phyloP scores from a whole-genome alignment of 2,888 invertebrate genomes.

The Ptychoptera albimana region DNA sequence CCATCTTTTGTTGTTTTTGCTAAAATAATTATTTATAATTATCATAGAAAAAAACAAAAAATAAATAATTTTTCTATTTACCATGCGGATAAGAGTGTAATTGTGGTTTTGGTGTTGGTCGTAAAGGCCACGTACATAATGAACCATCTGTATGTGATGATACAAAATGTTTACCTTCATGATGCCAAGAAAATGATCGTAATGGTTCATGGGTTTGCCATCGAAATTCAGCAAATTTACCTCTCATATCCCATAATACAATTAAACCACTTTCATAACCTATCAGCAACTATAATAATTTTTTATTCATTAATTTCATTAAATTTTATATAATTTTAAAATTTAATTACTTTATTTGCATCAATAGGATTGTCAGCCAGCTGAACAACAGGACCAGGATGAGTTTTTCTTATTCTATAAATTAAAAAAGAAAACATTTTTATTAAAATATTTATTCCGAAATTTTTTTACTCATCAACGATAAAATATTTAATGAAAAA shows the following conservation, averaged over 20 bases:
- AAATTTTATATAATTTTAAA: not conserved
- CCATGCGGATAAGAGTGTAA: slow-evolving; percentile 84
- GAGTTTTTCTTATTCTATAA: slow-evolving; percentile 81
- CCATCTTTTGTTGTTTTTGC: slow-evolving; percentile 86
- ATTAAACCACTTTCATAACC: slow-evolving; percentile 90
- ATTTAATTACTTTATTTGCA: slow-evolving; percentile 68
- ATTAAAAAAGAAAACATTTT: slow-evolving; percentile 14
- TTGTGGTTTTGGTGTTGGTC: slow-evolving; percentile 58
- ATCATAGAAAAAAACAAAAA: not conserved
- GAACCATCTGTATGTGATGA: slow-evolving; percentile 92
- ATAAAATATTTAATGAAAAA: no score
- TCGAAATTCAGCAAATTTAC: slow-evolving; percentile 71
- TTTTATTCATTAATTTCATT: not conserved
- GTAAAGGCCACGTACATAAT: slow-evolving; percentile 81
- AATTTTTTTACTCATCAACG: not conserved
- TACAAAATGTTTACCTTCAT: slow-evolving; percentile 96
- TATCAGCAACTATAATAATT: slow-evolving; percentile 54
- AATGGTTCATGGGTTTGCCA: slow-evolving; percentile 62
- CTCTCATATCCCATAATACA: slow-evolving; percentile 90
- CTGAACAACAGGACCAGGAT: slow-evolving; percentile 93
- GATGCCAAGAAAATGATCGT: slow-evolving; percentile 88
- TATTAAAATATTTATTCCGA: not conserved
- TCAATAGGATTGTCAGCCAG: slow-evolving; percentile 95
- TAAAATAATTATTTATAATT: slow-evolving; percentile 30
- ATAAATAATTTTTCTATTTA: slow-evolving; percentile 30